phyloP scores from a whole-genome alignment of 2,888 invertebrate species.

The Clitarchus hookeri region DNA sequence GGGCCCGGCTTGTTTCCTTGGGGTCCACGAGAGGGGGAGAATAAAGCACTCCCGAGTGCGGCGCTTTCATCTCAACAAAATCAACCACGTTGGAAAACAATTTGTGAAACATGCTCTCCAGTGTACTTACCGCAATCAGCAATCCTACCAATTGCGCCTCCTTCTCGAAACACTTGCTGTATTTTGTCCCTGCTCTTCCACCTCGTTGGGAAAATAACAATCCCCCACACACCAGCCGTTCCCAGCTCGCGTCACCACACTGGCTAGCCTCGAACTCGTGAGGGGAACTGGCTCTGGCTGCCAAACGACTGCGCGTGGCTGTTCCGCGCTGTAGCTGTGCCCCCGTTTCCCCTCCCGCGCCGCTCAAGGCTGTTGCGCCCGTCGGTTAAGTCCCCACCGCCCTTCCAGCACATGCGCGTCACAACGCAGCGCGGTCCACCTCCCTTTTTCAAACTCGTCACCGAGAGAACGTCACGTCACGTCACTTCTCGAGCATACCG shows the following conservation, averaged over 20 bases:
- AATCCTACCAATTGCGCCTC: not conserved
- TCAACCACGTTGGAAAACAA: not conserved
- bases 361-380: not conserved
- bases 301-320: constrained; percentile 27
- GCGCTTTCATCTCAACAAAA: not conserved
- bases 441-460: not conserved
- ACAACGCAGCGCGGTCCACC: no score
- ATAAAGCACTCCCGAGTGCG: not conserved
- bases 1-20: not conserved
- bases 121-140: not conserved
- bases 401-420: not conserved
- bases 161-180: not conserved
- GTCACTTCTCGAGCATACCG: no score
- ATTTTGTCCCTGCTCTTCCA: not conserved
- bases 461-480: not conserved
- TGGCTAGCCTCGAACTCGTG: constrained; percentile 5
- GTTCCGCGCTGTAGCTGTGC: constrained; percentile 22
- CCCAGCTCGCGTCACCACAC: constrained; percentile 8
- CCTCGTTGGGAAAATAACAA: not conserved
- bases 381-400: not conserved
- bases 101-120: not conserved
- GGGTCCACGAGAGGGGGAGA: not conserved
- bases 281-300: constrained; percentile 22
- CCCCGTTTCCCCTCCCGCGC: constrained; percentile 3
- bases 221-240: not conserved